A percentile compares a stretch with the other conserved stretches of the same genome.
phyloP scores from a whole-genome alignment of 2,797 vertebrate species.

The Intellagama lesueurii region DNA sequence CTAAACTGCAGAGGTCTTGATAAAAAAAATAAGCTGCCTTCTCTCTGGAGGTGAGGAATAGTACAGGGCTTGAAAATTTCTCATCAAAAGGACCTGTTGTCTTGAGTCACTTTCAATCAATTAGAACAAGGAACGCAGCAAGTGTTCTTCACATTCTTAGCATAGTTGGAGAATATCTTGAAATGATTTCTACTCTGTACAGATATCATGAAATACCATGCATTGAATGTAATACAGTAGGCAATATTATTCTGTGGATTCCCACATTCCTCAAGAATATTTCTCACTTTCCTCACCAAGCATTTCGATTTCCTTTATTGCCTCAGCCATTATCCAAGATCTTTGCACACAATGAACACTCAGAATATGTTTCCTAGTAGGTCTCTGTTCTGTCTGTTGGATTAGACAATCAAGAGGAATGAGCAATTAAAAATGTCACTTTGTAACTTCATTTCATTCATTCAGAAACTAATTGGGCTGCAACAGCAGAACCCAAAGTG shows the following conservation, averaged over 20 bases:
- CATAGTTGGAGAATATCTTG: no score
- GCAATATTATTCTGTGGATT: neutral
- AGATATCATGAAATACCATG: no score
- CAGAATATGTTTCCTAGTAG: neutral
- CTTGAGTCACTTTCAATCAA: no score
- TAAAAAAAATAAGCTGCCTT: no score
- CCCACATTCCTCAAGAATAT: neutral
- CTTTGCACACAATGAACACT: neutral
- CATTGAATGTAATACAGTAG: neutral
- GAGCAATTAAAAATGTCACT: neutral
- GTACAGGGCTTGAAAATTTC: no score
- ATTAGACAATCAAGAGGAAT: conserved; percentile 8
- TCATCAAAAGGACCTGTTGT: no score
- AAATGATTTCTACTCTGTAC: no score
- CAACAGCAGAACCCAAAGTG: conserved; percentile 1
- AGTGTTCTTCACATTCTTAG: no score
- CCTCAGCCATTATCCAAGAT: neutral
- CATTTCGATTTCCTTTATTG: neutral
- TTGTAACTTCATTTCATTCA: conserved; percentile 19
- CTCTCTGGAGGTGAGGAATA: no score
- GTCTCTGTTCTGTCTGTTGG: neutral
- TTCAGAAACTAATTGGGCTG: neutral
- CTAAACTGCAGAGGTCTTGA: no score
- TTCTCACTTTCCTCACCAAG: neutral
- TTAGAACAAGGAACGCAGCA: no score